Evolutionary conservation across 2,888 invertebrate genomes (phyloP), one percentile per base, ranked within the genome.

Genomic region (Bugula neritina): DNA sequence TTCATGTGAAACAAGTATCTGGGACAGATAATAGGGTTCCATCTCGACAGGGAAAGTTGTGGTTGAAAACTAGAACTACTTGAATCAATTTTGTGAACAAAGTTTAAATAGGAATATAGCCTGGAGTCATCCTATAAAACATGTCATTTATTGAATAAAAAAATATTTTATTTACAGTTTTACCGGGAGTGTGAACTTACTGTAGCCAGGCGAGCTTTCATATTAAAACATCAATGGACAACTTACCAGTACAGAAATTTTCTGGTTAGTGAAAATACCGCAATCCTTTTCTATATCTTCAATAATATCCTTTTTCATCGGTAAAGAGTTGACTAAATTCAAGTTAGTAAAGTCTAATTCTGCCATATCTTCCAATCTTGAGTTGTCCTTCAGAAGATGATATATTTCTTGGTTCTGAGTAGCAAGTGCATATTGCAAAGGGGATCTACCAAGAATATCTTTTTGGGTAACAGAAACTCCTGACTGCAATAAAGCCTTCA

Each of bases 91-190:
- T 63, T 63, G 10, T 31, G 63, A 3, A 63, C 63, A 63, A 63
- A 63, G 27, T 34, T 63, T 27, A 63, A 34, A 63, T 63, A 63
- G 2, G 63, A 63, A 63, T 25, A 10, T 27, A 63, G 25, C 31
- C 63, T 34, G 34, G 27, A 63, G 5, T 63, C 63, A 63, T 27
- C 27, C 63, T 63, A 27, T 25, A 63, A 63, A 25, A 63, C 63
- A 63, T 43, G 10, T 43, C 43, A 43, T 43, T 10, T 43, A 17
- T 5, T 43, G 43, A n/a, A n/a, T n/a, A n/a, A n/a, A n/a, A n/a
- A n/a, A n/a, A n/a, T n/a, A n/a, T n/a, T n/a, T n/a, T 10, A 43
- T 43, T 43, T 43, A 5, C 17, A 43, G 43, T 17, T 5, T 43
- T 5, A 43, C 43, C 43, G 17, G 43, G 43, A 43, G 43, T 43